Conservation (phyloP, 2,888 invertebrate species). For the Volucella inflata region DNA sequence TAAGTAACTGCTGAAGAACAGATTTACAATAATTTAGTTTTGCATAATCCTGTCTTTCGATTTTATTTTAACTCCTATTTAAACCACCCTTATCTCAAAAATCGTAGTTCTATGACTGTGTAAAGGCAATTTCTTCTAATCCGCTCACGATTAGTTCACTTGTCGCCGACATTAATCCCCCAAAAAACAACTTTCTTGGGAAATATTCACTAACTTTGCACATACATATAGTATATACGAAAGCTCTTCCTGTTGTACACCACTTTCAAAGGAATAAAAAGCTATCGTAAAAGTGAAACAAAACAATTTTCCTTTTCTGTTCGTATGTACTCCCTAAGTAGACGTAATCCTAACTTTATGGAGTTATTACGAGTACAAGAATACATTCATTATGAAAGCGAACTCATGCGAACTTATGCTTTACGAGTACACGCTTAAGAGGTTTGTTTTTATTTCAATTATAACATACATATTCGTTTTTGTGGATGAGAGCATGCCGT, state of each 20-base stretch:
- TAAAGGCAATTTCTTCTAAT: conserved; percentile 16
- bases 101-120: conserved; percentile 45
- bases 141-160: conserved; percentile 33
- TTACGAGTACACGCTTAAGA: conserved; percentile 37
- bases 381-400: conserved; percentile 39
- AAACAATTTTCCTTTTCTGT: conserved; percentile 58
- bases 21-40: too few species aligned
- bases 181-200: conserved; percentile 40
- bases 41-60: too few species aligned
- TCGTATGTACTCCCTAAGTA: conserved; percentile 50
- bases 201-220: conserved; percentile 64
- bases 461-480: conserved; percentile 35
- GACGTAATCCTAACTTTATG: conserved; percentile 72
- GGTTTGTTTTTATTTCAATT: conserved; percentile 61
- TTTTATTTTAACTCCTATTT: too few species aligned
- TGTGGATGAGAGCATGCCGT: too few species aligned
- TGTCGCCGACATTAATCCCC: conserved; percentile 24
- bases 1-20: too few species aligned
- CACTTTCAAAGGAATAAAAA: conserved; percentile 40
- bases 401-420: conserved; percentile 61
- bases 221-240: neutral
- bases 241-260: neutral
- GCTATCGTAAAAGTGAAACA: conserved; percentile 61
- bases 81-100: conserved; percentile 8
- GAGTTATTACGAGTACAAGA: conserved; percentile 53